Evolutionary conservation across 2,888 invertebrate species (phyloP).

Genomic region (Oxycera nigricornis): DNA sequence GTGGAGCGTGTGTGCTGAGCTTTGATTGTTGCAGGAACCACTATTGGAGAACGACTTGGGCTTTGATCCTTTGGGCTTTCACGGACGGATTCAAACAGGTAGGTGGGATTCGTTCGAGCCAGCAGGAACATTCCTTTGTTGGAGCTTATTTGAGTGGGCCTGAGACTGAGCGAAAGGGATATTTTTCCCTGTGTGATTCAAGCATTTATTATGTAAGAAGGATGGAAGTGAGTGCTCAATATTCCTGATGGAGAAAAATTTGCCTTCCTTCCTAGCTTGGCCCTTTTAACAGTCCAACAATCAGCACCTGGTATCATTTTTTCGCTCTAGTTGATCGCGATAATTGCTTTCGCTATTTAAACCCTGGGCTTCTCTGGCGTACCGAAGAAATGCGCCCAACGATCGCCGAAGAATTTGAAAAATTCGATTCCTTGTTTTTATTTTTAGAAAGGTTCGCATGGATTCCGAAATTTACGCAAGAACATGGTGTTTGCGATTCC

Average conservation of each 20-base stretch:
- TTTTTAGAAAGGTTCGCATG: constrained; percentile 31
- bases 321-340: no score
- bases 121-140: no score
- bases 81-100: constrained; percentile 7
- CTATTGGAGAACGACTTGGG: neutral
- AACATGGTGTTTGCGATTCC: neutral
- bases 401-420: constrained; percentile 36
- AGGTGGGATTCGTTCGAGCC: constrained; percentile 5
- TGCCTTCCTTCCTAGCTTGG: no score
- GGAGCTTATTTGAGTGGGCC: no score
- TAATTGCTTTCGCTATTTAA: no score
- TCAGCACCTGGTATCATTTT: no score
- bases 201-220: no score
- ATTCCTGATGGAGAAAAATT: no score
- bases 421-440: constrained; percentile 41
- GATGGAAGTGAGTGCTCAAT: no score
- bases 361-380: neutral
- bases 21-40: constrained; percentile 2
- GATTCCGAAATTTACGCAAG: neutral
- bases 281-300: no score
- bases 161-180: no score
- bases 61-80: constrained; percentile 13
- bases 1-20: constrained; percentile 13
- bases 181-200: no score
- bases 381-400: neutral